Evolutionary conservation across 2,113 vertebrate species (phyloP), one percentile per base, ranked within the genome.

Genomic region (Paracanthobrama guichenoti): DNA sequence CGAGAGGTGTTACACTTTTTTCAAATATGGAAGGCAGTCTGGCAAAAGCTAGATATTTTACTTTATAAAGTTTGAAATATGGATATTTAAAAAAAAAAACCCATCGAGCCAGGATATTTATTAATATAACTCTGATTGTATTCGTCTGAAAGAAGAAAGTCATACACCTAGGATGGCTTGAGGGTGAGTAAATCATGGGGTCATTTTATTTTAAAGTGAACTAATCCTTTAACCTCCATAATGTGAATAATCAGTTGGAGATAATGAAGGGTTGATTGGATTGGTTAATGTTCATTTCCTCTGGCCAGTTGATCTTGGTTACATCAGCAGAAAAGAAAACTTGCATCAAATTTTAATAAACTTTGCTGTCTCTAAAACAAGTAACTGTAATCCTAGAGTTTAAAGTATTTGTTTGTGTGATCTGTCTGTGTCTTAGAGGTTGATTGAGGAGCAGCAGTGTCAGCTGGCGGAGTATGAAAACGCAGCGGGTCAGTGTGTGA

Each of bases 401-500:
- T 31, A 76, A 24, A 57, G 20, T 72, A 18, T 57, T 28, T 66
- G 53, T 59, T 60, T 85, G n/a, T 87, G 46, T 85, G 74, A 67
- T 79, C 22, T 82, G 31, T 69, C 16, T 74, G 79, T 80, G 3
- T 85, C 85, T 13, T 89, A 95, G 94, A 90, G 74, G 62, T 87
- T 93, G 85, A 88, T 93, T 2, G 90, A 87, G 7, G 89, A 93
- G 84, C 94, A 93, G 89, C 91, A 28, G 77, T 93, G 91, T 42
- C 95, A 93, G 86, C 86, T 87, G 14, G 75, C 75, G 66, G 89
- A 92, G 73, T 88, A 90, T 31, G 92, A 94, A 10, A 53, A 85
- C 12, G 88, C 93, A 28, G 89, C 86, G 0, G 92, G 88, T 10
- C 93, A 94, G 66, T 93, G 93, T 48, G 84, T 92, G 3, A 87